phyloP scores from a whole-genome alignment of 2,797 vertebrate species.

The Characodon lateralis region DNA sequence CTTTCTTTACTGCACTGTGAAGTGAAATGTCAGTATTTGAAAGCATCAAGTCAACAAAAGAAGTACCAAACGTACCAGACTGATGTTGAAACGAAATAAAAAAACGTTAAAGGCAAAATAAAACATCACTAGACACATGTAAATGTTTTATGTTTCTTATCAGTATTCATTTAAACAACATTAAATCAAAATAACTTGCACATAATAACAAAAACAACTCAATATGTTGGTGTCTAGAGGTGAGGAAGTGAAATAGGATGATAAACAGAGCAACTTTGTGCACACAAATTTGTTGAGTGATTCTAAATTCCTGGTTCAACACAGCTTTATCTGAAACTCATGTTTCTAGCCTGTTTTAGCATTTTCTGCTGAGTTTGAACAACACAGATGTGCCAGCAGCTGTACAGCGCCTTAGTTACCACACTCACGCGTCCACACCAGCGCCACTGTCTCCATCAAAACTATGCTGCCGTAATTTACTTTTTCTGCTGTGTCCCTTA shows the following conservation, averaged over 20 bases:
- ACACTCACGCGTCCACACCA: constrained; percentile 37
- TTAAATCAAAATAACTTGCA: constrained; percentile 2
- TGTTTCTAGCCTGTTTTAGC: neutral
- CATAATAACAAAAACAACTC: neutral
- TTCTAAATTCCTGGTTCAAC: neutral
- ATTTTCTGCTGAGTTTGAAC: constrained; percentile 52
- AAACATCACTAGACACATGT: neutral
- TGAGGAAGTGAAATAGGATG: neutral
- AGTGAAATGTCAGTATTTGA: constrained; percentile 32
- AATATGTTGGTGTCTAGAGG: neutral
- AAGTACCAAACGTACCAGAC: constrained; percentile 24
- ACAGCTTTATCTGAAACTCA: neutral
- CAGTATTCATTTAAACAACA: constrained; percentile 17
- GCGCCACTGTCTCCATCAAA: constrained; percentile 56
- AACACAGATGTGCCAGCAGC: constrained; percentile 47
- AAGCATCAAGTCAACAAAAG: constrained; percentile 34
- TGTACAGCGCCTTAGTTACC: constrained; percentile 28
- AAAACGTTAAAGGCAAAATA: neutral
- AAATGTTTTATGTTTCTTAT: constrained; percentile 14
- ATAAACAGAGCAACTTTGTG: neutral
- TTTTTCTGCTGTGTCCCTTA: constrained; percentile 66
- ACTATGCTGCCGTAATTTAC: constrained; percentile 67
- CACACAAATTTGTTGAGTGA: neutral
- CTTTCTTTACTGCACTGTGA: constrained; percentile 41
- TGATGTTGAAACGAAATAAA: constrained; percentile 17